Conservation (phyloP, 2,113 vertebrate genomes). For the Aspidoscelis tigris region DNA sequence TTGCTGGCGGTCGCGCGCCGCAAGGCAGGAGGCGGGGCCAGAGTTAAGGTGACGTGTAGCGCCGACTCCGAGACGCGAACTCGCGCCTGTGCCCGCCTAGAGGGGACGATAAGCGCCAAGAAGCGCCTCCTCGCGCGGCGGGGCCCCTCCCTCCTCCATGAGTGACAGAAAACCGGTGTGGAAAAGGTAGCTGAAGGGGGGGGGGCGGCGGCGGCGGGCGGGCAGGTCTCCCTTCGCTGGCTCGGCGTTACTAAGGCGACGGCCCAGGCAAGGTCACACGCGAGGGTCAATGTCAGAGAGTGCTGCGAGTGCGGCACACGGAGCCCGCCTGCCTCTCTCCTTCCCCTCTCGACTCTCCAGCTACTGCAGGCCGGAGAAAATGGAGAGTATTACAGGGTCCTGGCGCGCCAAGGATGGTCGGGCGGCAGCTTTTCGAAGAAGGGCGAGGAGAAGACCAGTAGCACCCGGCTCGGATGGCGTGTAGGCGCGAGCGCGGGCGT, state of each 20-base stretch:
- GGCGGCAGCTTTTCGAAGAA: no score
- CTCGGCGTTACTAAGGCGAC: conserved; percentile 11
- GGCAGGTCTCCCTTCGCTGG: neutral
- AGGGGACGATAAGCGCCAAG: no score
- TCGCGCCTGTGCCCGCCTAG: neutral
- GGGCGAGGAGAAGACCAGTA: no score
- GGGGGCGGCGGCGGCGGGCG: no score
- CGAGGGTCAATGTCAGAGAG: conserved; percentile 59
- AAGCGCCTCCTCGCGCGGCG: no score
- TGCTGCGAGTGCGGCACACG: conserved; percentile 30
- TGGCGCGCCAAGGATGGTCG: neutral
- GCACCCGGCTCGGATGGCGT: no score
- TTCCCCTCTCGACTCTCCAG: neutral
- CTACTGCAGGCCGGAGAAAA: conserved; percentile 19
- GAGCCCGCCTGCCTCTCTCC: neutral
- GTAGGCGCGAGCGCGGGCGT: no score
- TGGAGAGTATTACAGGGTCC: conserved; percentile 40
- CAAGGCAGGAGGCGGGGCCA: neutral
- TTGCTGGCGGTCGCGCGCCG: no score
- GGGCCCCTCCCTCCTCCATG: no score
- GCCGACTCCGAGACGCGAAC: no score
- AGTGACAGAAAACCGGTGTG: neutral
- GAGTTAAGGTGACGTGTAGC: conserved; percentile 15
- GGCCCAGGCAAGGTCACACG: conserved; percentile 61
- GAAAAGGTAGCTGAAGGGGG: conserved; percentile 4